Evolutionary conservation across 1,140 invertebrate species (phyloP).

Genomic region (Himalopsyche phryganea): DNA sequence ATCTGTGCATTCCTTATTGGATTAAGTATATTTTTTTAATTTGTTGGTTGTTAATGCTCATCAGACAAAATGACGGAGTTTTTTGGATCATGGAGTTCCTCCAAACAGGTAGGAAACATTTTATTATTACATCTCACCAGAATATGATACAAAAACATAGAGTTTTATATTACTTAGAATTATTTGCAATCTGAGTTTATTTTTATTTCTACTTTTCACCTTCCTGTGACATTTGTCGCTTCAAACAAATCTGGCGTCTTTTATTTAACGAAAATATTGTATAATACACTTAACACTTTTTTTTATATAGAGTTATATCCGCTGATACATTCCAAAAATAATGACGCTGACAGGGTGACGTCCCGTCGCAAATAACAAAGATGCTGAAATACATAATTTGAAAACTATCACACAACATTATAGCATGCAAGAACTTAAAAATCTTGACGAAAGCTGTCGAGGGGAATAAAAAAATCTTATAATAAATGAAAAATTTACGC

Average conservation of each 20-base stretch:
- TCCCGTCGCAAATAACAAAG: slow-evolving; percentile 3
- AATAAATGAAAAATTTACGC: too few species aligned
- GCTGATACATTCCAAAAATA: slow-evolving; percentile 11
- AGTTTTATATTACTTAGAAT: too few species aligned
- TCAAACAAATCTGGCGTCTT: not conserved
- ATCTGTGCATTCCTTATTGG: slow-evolving; percentile 2
- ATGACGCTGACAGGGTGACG: slow-evolving; percentile 9
- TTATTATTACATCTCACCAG: too few species aligned
- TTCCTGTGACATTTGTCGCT: slow-evolving; percentile 1
- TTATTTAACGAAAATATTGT: slow-evolving; percentile 10
- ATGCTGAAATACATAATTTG: not conserved
- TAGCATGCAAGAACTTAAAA: too few species aligned
- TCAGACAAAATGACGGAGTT: slow-evolving; percentile 30
- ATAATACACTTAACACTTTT: slow-evolving; percentile 2
- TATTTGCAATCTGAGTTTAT: too few species aligned
- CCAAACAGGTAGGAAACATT: slow-evolving; percentile 17
- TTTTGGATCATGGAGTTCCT: slow-evolving; percentile 34
- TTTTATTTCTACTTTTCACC: slow-evolving; percentile 6
- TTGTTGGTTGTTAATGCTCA: not conserved
- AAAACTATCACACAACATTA: too few species aligned
- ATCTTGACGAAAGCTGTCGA: too few species aligned
- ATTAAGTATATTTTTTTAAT: not conserved
- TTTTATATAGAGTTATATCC: slow-evolving; percentile 11
- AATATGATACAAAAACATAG: too few species aligned
- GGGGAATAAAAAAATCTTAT: too few species aligned